These are phyloP conservation scores for Xenopus laevis DNA, from an alignment of 2,113 vertebrate species.

Conservation along the genomic window DNA sequence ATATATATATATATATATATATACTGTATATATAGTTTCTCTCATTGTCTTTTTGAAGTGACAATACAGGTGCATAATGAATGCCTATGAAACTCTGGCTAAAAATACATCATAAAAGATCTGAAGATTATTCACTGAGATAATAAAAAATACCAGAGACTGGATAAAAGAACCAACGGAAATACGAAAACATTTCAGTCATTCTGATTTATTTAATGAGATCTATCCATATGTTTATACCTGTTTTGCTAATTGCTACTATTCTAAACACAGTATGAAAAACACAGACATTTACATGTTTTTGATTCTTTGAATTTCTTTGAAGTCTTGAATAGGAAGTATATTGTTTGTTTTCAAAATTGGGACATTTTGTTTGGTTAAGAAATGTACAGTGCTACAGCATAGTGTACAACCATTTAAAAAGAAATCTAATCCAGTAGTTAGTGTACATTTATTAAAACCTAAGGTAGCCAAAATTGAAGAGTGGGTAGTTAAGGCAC, in stretches of 20 bases:
- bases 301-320: conserved; percentile 23
- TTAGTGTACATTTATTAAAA: too few species aligned
- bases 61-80: not conserved
- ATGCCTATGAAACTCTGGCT: not conserved
- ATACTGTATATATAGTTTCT: too few species aligned
- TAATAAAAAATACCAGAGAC: not conserved
- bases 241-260: not conserved
- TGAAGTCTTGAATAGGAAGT: too few species aligned
- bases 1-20: too few species aligned
- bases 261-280: not conserved
- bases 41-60: not conserved
- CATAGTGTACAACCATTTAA: too few species aligned
- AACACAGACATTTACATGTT: not conserved
- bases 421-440: too few species aligned
- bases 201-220: not conserved
- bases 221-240: conserved; percentile 1
- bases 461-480: too few species aligned
- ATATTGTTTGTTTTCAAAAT: too few species aligned
- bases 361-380: too few species aligned
- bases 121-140: not conserved
- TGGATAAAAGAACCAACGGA: not conserved
- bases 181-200: not conserved
- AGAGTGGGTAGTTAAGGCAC: too few species aligned
- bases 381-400: too few species aligned
- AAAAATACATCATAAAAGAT: not conserved